Conservation (phyloP, 2,113 vertebrate species). For the Pedionomus torquatus region DNA sequence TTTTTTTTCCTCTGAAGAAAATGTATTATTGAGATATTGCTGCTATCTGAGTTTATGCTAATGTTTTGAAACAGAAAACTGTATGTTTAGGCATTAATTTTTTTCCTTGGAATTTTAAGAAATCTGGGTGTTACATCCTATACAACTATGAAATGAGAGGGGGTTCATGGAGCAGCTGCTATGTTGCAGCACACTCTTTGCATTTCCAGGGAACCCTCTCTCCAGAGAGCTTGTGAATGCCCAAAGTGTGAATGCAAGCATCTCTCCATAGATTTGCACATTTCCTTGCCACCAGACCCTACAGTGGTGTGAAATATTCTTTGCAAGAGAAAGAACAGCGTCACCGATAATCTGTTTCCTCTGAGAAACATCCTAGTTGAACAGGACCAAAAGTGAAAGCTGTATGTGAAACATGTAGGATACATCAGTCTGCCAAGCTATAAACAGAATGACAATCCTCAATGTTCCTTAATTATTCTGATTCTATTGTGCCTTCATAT, state of each 20-base stretch:
- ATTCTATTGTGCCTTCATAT: background rate
- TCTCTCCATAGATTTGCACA: background rate
- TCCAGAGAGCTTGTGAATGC: background rate
- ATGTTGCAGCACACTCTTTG: background rate
- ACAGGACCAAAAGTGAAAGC: background rate
- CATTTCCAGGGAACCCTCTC: background rate
- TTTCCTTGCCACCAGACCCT: background rate
- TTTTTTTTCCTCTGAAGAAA: background rate
- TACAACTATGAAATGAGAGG: background rate
- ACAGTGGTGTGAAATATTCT: background rate
- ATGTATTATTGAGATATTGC: background rate
- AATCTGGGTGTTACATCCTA: background rate
- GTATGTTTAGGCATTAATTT: background rate
- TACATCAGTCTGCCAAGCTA: background rate
- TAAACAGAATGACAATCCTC: background rate
- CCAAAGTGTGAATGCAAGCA: fast-evolving
- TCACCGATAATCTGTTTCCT: background rate
- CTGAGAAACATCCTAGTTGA: background rate
- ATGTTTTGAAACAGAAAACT: background rate
- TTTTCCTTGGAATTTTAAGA: background rate
- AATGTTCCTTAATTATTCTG: constrained; percentile 1
- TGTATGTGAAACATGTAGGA: background rate
- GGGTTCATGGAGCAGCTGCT: background rate
- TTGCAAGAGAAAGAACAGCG: background rate
- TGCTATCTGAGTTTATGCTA: background rate